A percentile compares a stretch with the other conserved stretches of the same genome.
Conservation (phyloP, 2,113 vertebrate genomes). For the Xenopus laevis region DNA sequence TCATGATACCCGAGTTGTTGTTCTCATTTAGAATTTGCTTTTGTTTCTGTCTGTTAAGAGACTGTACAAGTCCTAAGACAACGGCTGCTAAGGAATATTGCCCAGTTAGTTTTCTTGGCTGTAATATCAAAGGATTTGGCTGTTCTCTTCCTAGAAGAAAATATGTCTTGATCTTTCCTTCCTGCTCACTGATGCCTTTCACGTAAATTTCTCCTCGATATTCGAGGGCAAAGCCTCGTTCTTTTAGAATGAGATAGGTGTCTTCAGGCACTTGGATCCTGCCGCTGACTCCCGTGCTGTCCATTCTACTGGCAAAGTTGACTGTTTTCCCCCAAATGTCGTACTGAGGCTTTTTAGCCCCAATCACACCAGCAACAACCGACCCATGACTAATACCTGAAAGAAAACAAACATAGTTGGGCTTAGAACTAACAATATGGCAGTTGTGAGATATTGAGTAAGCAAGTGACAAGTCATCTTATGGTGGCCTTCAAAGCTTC, state of each 20-base stretch:
- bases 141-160: conserved; percentile 91
- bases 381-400: conserved; percentile 95
- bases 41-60: conserved; percentile 96
- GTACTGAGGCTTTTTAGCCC: conserved; percentile 96
- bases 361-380: conserved; percentile 93
- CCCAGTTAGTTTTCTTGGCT: conserved; percentile 87
- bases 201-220: conserved; percentile 97
- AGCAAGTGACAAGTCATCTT: no score
- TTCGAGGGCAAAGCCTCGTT: conserved; percentile 95
- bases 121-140: conserved; percentile 91
- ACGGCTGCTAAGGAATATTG: conserved; percentile 95
- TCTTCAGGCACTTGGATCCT: conserved; percentile 96
- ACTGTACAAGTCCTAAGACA: conserved; percentile 95
- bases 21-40: conserved; percentile 96
- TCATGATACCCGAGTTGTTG: conserved; percentile 93
- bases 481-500: no score
- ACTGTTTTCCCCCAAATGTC: conserved; percentile 99
- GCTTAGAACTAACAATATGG: no score
- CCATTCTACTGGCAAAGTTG: conserved; percentile 95
- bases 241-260: conserved; percentile 90
- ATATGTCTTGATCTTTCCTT: conserved; percentile 96
- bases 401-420: neutral
- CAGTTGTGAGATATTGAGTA: no score
- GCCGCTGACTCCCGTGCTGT: conserved; percentile 95
- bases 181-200: conserved; percentile 98